Base-by-base conservation (phyloP, 64 coral and sea anemone species). In the Stichodactyla helianthus region DNA sequence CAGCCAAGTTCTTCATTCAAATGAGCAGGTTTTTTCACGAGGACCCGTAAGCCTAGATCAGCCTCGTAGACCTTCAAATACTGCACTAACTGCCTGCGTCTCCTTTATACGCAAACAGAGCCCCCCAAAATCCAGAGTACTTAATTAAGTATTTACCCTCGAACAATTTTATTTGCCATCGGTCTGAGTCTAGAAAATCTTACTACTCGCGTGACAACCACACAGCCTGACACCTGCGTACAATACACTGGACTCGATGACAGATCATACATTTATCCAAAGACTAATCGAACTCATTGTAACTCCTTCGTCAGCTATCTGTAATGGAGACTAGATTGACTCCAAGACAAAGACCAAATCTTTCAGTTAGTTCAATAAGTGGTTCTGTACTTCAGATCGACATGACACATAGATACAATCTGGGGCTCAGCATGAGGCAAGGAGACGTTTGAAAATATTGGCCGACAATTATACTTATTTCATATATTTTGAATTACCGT, bases 341-440 rank as follows among this genome's bases (percentile, higher is more conserved):
- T 81, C 19, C 78, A 81, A 81, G 78, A 81, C 78, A 81, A 81
- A 81, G 78, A 81, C 78, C 17, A 22, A 52, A 81, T 81, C 51
- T 18, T 51, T 81, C 78, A 81, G 35, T 53, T 17, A 19, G 10
- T 20, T 51, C 78, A 81, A 22, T 81, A 81, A 81, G 52, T 81
- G 19, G 12, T 12, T 81, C 28, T 79, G 19, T 14, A 52, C 20
- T 81, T 15, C 16, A 79, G 16, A 20, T 31, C 15, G 20, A 17
- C 17, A 52, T 81, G 78, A 81, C 78, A 81, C 11, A 17, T 51
- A 81, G 78, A 81, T 81, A 81, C 51, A 53, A 81, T 81, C 78
- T 19, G 52, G 67, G 20, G 0, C 78, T 81, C 78, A 81, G 78
- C 78, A 16, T 81, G 78, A 50, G 78, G 52, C 78, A 12, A 28